A percentile compares a stretch with the other conserved stretches of the same genome.
Evolutionary conservation across 2,113 vertebrate species (phyloP).

Genomic region (Mormyrus iriodes): DNA sequence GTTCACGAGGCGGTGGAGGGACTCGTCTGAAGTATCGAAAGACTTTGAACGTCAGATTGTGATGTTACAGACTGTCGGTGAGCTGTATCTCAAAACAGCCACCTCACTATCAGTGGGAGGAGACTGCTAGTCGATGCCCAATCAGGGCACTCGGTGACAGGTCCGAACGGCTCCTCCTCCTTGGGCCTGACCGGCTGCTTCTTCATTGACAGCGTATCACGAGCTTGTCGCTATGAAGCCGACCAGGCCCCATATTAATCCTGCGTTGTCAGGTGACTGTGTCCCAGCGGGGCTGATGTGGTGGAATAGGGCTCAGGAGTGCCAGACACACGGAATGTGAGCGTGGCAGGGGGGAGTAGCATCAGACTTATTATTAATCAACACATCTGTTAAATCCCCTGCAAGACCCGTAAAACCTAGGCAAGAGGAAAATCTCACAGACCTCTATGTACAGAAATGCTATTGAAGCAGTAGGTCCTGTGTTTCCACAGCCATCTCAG

Average conservation of each 20-base stretch:
- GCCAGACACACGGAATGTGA: background rate
- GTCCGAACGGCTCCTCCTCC: background rate
- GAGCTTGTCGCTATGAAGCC: slow-evolving; percentile 33
- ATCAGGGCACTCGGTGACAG: background rate
- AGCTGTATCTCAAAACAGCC: background rate
- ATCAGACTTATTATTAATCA: background rate
- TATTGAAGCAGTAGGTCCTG: background rate
- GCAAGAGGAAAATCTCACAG: background rate
- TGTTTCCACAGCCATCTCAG: background rate
- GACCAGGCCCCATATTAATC: slow-evolving; percentile 32
- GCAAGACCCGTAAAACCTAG: background rate
- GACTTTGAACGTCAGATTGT: background rate
- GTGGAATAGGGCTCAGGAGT: background rate
- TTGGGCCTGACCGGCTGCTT: background rate
- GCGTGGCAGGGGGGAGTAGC: background rate
- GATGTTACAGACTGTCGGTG: background rate
- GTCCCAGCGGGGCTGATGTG: background rate
- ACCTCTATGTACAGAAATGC: background rate
- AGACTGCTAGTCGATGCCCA: background rate
- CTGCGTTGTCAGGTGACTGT: slow-evolving; percentile 25
- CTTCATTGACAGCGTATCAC: slow-evolving; percentile 30
- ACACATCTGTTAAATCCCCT: background rate
- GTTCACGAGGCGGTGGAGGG: background rate
- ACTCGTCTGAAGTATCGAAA: background rate
- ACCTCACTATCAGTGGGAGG: background rate